Evolutionary conservation across 2,113 vertebrate genomes (phyloP), one percentile per base, ranked within the genome.

Genomic region (Falco punctatus): DNA sequence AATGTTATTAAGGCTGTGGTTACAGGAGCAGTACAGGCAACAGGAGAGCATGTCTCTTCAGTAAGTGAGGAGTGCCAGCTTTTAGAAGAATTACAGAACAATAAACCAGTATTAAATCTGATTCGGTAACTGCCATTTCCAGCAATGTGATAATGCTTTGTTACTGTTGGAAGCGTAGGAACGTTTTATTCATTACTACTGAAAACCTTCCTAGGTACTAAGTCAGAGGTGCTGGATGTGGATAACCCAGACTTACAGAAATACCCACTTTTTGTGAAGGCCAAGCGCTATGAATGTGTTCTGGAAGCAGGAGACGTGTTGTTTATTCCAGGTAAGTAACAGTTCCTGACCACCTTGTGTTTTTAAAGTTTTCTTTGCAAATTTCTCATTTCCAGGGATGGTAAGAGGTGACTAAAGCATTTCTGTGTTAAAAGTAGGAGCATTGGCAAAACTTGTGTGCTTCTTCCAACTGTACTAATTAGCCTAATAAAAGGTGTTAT

Each of bases 281-380:
- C 99, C 23, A 98, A 95, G 91, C 96, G 98, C 70, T 98, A 98
- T 62, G 98, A 99, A 46, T 99, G 99, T 88, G 90, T 97, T 77
- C 97, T 99, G 88, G 98, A 99, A 95, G 98, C 99, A 73, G 99
- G 99, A 88, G 99, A 99, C 97, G 96, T 99, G n/a, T 98, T 99
- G 35, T 99, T 99, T 88, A 99, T 99, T 96, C 99, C 99, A 28
- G 99, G 99, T 99, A 96, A 96, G 97, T 67, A 84, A 48, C 30
- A n/a, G n/a, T 38, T 91, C 59, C 48, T 28, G 28, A 35, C 22
- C 9, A 5, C 26, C 13, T n/a, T 52, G 32, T 69, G 40, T 27
- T 72, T 81, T 85, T 65, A 13, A 87, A 57, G 57, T 46, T 81
- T 38, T 24, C 7, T 78, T 86, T 89, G 27, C 61, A 62, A 14